Evolutionary conservation across 2,797 vertebrate species (phyloP), one percentile per base, ranked within the genome.

Genomic region (Lepus oiostolus): DNA sequence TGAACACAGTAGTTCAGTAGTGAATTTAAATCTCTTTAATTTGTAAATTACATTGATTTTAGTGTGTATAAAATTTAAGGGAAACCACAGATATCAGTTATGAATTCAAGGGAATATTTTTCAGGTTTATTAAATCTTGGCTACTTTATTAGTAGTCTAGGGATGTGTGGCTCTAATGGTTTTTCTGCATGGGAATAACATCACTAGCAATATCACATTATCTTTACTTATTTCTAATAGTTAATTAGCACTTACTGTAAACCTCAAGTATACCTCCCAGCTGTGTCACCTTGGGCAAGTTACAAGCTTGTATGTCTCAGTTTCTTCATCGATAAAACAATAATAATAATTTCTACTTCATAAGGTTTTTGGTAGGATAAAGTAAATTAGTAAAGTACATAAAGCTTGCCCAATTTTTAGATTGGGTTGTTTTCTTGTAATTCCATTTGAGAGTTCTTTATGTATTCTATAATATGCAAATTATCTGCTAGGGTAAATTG

Each of bases 11-110:
- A 81, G 54, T 22, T 91, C 52, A 19, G 12, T 77, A 91, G 52
- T 70, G 91, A 38, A 74, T 90, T 93, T 84, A 92, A 93, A 83
- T 95, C 47, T 82, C 58, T 96, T 91, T 85, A 72, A 87, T 16
- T 86, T 94, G 11, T 54, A 89, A 35, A 63, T 80, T 70, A 63
- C 35, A 30, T 83, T 92, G 76, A 79, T 91, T 82, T 84, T 95
- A 89, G 63, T 90, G 60, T 80, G 5, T 47, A 22, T 91, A 82
- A 80, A 91, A 63, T 65, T 89, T 91, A 92, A 94, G 35, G 52
- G 65, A 38, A 35, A 32, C 83, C 17, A 90, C 32, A 85, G 5
- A 35, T 85, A 22, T 76, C 62, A 88, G 7, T 92, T 87, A 70
- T 17, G 8, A 60, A 76, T 54, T 95, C 89, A 13, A 30, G 21